A percentile compares a stretch with the other conserved stretches of the same genome.
Evolutionary conservation across 2,888 invertebrate genomes (phyloP).

Genomic region (Itoplectis maculator): DNA sequence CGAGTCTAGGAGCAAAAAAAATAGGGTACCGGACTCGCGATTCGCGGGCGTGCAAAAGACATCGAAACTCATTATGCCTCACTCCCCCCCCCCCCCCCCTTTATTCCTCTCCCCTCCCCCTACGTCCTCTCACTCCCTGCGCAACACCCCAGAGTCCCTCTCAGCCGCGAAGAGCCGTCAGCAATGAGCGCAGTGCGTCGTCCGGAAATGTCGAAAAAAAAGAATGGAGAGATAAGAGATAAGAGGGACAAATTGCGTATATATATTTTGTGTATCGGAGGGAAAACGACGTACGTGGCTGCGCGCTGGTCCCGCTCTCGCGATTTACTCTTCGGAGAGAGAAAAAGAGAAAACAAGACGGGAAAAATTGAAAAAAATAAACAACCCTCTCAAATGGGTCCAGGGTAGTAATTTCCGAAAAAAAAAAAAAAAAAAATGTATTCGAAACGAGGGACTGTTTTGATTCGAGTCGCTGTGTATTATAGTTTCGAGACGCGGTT

Average conservation of each 20-base stretch:
- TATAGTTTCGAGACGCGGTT: slow-evolving; percentile 51
- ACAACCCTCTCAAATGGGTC: slow-evolving; percentile 51
- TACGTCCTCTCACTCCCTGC: background rate
- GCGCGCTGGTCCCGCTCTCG: slow-evolving; percentile 15
- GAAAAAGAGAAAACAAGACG: slow-evolving; percentile 4
- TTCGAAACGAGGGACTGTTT: slow-evolving; percentile 31
- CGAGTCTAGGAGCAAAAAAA: slow-evolving; percentile 16
- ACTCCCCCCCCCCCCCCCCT: background rate
- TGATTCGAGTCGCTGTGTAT: slow-evolving; percentile 14
- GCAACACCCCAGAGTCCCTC: slow-evolving; percentile 7
- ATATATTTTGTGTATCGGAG: slow-evolving; percentile 59
- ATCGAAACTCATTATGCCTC: slow-evolving; percentile 55
- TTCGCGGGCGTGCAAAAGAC: slow-evolving; percentile 49
- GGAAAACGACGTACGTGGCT: slow-evolving; percentile 39
- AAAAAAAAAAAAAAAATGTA: too few species aligned
- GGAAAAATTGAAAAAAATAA: too few species aligned
- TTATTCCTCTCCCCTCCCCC: background rate
- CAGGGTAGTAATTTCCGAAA: slow-evolving; percentile 55
- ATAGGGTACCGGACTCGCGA: background rate
- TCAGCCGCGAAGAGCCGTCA: slow-evolving; percentile 26
- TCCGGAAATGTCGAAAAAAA: slow-evolving; percentile 35
- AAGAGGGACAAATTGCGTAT: slow-evolving; percentile 51
- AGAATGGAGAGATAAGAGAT: background rate
- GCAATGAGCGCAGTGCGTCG: slow-evolving; percentile 28
- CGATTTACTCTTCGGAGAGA: slow-evolving; percentile 9